A percentile compares a stretch with the other conserved stretches of the same genome.
phyloP scores from a whole-genome alignment of 2,888 invertebrate species.

The Choristoneura rosaceana region DNA sequence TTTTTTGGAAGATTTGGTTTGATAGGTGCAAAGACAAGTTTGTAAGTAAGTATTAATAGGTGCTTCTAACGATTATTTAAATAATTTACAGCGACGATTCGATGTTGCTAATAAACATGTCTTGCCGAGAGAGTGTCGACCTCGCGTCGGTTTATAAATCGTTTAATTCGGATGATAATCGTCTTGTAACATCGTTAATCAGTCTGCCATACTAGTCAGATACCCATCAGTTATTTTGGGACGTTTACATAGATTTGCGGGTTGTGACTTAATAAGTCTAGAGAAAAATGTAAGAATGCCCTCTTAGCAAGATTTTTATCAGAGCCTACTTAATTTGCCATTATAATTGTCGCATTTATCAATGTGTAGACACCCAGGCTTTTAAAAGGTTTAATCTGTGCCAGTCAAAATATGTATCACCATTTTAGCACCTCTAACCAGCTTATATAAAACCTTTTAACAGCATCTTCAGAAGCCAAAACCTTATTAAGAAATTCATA shows the following conservation, averaged over 20 bases:
- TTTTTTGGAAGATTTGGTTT: background rate
- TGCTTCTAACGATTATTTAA: constrained; percentile 60
- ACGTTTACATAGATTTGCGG: constrained; percentile 23
- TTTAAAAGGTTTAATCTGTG: background rate
- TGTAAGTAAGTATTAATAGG: constrained; percentile 56
- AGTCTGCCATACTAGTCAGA: constrained; percentile 27
- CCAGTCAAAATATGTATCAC: constrained; percentile 7
- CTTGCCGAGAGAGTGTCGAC: constrained; percentile 48
- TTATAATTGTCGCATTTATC: background rate
- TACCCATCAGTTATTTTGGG: constrained; percentile 27
- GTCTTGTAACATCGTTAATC: constrained; percentile 43
- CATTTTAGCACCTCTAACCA: constrained; percentile 17
- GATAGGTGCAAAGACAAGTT: constrained; percentile 42
- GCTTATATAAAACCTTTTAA: constrained; percentile 12
- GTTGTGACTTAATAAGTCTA: constrained; percentile 10
- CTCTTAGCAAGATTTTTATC: background rate
- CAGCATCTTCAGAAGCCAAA: constrained; percentile 34
- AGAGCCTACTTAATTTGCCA: background rate
- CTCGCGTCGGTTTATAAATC: constrained; percentile 42
- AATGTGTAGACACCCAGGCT: background rate
- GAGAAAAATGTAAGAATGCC: background rate
- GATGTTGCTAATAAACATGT: constrained; percentile 68
- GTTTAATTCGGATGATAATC: constrained; percentile 44
- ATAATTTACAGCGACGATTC: constrained; percentile 67
- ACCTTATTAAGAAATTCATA: constrained; percentile 14